phyloP scores from a whole-genome alignment of 2,797 vertebrate genomes.

The Platyrinchus mystaceus region DNA sequence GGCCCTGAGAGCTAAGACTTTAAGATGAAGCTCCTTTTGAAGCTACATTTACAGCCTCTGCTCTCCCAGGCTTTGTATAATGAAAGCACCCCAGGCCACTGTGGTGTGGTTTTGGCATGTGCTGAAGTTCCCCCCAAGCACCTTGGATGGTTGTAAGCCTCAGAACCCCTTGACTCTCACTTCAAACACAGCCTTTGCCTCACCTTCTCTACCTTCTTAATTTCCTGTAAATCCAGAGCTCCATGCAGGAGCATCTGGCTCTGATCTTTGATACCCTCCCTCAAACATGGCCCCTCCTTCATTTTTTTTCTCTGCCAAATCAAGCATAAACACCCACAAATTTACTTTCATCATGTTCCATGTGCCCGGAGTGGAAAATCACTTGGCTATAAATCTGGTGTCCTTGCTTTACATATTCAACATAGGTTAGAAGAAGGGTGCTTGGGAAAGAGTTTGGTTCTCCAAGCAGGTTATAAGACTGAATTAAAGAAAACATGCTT shows the following conservation, averaged over 20 bases:
- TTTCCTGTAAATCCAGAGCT: slow-evolving; percentile 59
- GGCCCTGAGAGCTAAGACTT: slow-evolving; percentile 66
- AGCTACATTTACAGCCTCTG: slow-evolving; percentile 54
- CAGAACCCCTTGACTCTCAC: slow-evolving; percentile 56
- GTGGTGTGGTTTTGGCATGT: slow-evolving; percentile 65
- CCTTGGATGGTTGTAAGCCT: slow-evolving; percentile 48
- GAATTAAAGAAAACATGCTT: not conserved
- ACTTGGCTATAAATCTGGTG: slow-evolving; percentile 46
- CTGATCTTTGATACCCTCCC: slow-evolving; percentile 61
- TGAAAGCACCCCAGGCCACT: slow-evolving; percentile 57
- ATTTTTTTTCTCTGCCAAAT: slow-evolving; percentile 60
- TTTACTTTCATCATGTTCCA: slow-evolving; percentile 66
- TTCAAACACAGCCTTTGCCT: slow-evolving; percentile 63
- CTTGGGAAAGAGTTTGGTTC: slow-evolving; percentile 32
- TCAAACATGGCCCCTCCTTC: slow-evolving; percentile 48
- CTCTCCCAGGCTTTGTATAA: slow-evolving; percentile 62
- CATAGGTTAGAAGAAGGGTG: slow-evolving; percentile 33
- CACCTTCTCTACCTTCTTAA: slow-evolving; percentile 62
- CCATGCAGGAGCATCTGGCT: slow-evolving; percentile 50
- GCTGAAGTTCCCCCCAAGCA: slow-evolving; percentile 16
- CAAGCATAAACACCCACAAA: slow-evolving; percentile 63
- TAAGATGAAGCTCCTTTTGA: slow-evolving; percentile 65
- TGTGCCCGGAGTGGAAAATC: slow-evolving; percentile 54
- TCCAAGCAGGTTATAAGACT: not conserved
- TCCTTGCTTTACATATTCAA: slow-evolving; percentile 59